Evolutionary conservation across 2,113 vertebrate species (phyloP).

Genomic region (Sula dactylatra): DNA sequence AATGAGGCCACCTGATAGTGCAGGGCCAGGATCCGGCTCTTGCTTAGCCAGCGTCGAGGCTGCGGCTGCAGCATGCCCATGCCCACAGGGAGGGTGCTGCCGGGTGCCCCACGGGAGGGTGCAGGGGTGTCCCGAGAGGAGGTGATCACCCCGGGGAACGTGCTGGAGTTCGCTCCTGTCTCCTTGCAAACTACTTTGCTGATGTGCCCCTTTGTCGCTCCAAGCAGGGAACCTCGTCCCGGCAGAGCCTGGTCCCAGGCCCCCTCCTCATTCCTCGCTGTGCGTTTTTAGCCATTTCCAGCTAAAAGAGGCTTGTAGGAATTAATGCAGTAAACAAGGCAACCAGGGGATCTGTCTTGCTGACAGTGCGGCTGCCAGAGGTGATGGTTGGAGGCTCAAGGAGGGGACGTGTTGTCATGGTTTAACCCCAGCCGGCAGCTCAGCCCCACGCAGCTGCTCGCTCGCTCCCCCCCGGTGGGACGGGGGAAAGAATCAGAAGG

Average conservation of each 20-base stretch:
- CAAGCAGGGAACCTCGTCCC: background rate
- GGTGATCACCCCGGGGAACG: rapidly evolving
- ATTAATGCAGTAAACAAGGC: constrained; percentile 63
- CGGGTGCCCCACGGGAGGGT: background rate
- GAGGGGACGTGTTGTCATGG: constrained; percentile 19
- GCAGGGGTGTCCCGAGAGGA: background rate
- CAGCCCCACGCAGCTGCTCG: too few relatives aligned
- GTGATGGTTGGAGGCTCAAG: constrained; percentile 63
- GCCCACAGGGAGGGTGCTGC: background rate
- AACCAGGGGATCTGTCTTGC: constrained; percentile 64
- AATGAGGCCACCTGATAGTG: rapidly evolving
- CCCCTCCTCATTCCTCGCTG: background rate
- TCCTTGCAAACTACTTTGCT: background rate
- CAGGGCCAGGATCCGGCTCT: background rate
- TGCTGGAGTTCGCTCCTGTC: background rate
- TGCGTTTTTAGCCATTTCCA: background rate
- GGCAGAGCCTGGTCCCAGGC: rapidly evolving
- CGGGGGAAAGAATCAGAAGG: too few relatives aligned
- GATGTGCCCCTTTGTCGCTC: too few relatives aligned
- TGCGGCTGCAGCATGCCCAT: rapidly evolving
- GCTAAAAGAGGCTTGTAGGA: constrained; percentile 21
- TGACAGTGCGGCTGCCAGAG: constrained; percentile 66
- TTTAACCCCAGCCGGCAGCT: too few relatives aligned
- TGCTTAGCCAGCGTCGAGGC: background rate
- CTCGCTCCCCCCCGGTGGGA: too few relatives aligned